Percentiles rank a stretch among this genome's conserved stretches.
Conservation (phyloP, 2,888 invertebrate species). For the Matsumyia berberina region DNA sequence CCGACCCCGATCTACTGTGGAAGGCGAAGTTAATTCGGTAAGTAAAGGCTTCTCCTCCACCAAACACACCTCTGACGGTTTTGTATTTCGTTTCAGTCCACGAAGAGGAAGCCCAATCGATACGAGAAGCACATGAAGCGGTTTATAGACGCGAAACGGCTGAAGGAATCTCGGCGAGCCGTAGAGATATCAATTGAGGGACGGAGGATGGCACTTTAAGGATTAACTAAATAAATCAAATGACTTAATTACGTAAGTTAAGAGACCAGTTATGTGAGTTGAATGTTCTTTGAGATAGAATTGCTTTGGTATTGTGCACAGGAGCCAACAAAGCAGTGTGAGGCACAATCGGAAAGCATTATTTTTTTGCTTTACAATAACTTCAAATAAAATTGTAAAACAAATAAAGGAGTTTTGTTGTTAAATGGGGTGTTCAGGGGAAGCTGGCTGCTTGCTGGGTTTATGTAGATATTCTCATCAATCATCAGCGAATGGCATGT, state of each 20-base stretch:
- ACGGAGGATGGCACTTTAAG: conserved; percentile 95
- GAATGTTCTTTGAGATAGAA: conserved; percentile 11
- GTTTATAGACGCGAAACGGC: conserved; percentile 93
- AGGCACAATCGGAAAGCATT: conserved; percentile 9
- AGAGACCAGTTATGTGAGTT: conserved; percentile 18
- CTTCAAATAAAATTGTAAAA: conserved; percentile 30
- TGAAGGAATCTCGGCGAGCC: conserved; percentile 92
- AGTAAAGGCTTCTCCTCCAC: conserved; percentile 79
- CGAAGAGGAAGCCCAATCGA: conserved; percentile 93
- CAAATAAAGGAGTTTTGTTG: neutral
- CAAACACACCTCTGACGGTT: neutral
- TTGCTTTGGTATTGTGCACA: neutral
- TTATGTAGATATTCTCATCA: no score
- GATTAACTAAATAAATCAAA: conserved; percentile 4
- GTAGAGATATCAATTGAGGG: conserved; percentile 98
- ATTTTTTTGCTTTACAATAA: conserved; percentile 5
- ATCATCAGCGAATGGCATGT: no score
- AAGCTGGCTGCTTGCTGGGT: no score
- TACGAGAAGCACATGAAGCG: conserved; percentile 97
- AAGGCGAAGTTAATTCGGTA: conserved; percentile 93
- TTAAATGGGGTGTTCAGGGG: neutral
- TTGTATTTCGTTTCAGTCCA: conserved; percentile 85
- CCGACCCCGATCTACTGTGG: conserved; percentile 95
- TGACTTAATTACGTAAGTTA: conserved; percentile 29
- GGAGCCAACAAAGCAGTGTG: neutral